Evolutionary conservation across 35 echinoderm and acorn worm genomes (phyloP), one percentile per base, ranked within the genome.

Genomic region (Eucidaris tribuloides): DNA sequence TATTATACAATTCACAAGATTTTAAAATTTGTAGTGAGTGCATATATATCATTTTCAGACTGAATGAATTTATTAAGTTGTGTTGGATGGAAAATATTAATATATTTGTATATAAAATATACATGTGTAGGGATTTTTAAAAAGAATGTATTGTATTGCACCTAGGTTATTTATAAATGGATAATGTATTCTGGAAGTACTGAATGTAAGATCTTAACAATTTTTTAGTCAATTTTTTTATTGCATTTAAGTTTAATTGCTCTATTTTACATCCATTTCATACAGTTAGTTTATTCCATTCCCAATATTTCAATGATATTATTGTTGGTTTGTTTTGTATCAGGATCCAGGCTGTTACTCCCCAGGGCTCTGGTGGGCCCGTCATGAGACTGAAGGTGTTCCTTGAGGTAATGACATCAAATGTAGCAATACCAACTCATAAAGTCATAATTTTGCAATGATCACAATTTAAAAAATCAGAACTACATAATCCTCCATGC

Each of bases 311-410:
- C 22, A 68, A 15, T 79, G 20, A 82, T 2, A 19, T 89, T 48
- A 28, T 1, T 38, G 19, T 76, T 76, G 81, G n/a, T 49, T 57
- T 83, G 20, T 74, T 36, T 43, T 24, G 37, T 65, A n/a, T 24
- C 27, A 96, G 93, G 49, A 96, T 96, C 79, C 83, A 91, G 79
- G 71, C 82, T 9, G 88, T 96, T 15, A 96, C 88, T 59, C 88
- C 88, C 1, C 79, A 91, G 78, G 93, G 93, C 43, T 91, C 88
- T 45, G 93, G 93, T 5, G 93, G 93, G 4, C 93, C 93, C 6
- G 93, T 96, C 2, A 79, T 62, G 33, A 87, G 93, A 83, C 82
- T 96, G 31, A 86, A 87, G 58, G 79, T 49, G 20, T 96, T 91
- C 46, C 70, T 96, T 39, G 88, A 96, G 71, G 93, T 96, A 70